Evolutionary conservation across 2,797 vertebrate genomes (phyloP), one percentile per base, ranked within the genome.

Genomic region (Acanthurus tractus): DNA sequence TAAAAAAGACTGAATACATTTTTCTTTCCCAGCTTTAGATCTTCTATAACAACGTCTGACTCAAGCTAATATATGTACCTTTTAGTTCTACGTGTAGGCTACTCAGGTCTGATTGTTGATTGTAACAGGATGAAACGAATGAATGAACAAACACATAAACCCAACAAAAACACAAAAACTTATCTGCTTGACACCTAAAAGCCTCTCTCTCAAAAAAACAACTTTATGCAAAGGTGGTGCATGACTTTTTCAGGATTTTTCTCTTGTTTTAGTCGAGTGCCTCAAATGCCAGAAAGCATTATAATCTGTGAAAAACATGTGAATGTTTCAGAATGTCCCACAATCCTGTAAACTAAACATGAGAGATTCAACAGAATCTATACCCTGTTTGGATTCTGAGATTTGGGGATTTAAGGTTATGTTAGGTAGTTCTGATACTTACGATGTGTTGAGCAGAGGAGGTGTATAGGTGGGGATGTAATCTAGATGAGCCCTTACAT

Each of bases 401-500:
- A 50, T 22, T 9, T 8, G 42, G 2, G 15, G 8, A 12, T 67
- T 34, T 50, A 57, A 63, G 20, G 38, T 25, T 3, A 18, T 1
- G 1, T 44, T 10, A 63, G 18, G 8, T 13, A 1, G n/a, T 38
- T 23, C 12, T 1, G 20, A 63, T 9, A 94, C 97, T 96, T 93
- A 99, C 98, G 95, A 92, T 48, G 96, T 96, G 85, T 66, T 97
- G 44, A 98, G 94, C 56, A 98, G 92, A 0, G 97, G 95, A 0
- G 97, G 97, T 0, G 96, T 98, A 86, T 97, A 99, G 76, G 96
- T 95, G 1, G 97, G 97, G 82, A 99, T 97, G 87, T 98, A 97
- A 76, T 99, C 98, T 88, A 99, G 91, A 68, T 99, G 98, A 4
- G 98, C 98, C 0, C 98, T 95, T 0, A 99, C 98, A 34, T 99